Conservation (phyloP, 2,888 invertebrate genomes). For the Meliscaeva auricollis region DNA sequence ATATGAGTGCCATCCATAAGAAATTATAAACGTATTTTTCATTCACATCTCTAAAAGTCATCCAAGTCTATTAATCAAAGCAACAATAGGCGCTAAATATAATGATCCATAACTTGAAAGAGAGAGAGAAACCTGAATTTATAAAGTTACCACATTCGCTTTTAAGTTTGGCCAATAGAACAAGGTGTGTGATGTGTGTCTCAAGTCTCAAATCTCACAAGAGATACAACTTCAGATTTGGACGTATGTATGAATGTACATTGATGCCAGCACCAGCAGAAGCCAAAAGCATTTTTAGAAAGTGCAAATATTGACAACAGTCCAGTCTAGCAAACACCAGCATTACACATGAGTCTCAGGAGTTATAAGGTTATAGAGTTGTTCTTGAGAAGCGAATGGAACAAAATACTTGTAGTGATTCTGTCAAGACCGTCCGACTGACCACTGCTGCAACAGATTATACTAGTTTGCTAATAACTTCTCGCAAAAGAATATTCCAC, state of each 20-base stretch:
- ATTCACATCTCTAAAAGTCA: neutral
- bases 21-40: neutral
- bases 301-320: slow-evolving; percentile 52
- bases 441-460: neutral
- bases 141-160: slow-evolving; percentile 38
- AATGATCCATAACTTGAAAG: slow-evolving; percentile 36
- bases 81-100: slow-evolving; percentile 22
- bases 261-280: neutral
- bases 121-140: slow-evolving; percentile 37
- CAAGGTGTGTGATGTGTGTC: slow-evolving; percentile 6
- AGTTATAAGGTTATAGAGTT: slow-evolving; percentile 18
- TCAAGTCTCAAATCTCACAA: neutral
- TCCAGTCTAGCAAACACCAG: neutral
- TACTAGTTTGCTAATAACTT: slow-evolving; percentile 42
- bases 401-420: slow-evolving; percentile 8
- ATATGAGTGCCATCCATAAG: slow-evolving; percentile 20
- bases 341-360: neutral
- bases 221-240: slow-evolving; percentile 18
- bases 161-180: slow-evolving; percentile 33
- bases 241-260: neutral
- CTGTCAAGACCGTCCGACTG: slow-evolving; percentile 1
- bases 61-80: slow-evolving; percentile 27
- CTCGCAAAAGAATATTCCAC: slow-evolving; percentile 43
- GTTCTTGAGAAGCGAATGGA: slow-evolving; percentile 17
- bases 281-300: slow-evolving; percentile 50